Conservation (phyloP, 2,113 vertebrate genomes). For the Suncus etruscus region DNA sequence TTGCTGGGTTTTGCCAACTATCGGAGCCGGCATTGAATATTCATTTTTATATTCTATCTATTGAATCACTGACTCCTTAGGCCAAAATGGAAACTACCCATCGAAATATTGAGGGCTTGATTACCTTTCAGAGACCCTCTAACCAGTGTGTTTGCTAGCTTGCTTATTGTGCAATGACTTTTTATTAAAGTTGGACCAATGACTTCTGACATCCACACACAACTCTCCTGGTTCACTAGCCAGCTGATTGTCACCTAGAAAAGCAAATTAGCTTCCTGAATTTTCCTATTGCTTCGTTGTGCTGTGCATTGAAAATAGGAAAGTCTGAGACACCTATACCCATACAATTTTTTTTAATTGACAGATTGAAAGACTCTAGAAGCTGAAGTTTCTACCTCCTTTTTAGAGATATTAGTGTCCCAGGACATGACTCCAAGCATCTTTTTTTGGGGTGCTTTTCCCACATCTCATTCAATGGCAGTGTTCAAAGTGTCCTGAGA, state of each 20-base stretch:
- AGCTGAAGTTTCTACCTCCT: not conserved
- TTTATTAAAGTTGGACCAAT: not conserved
- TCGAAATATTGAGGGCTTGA: not conserved
- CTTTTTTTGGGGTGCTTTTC: not conserved
- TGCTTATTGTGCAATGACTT: slow-evolving; percentile 13
- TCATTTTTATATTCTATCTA: slow-evolving; percentile 31
- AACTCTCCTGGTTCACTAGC: not conserved
- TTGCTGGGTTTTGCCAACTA: slow-evolving; percentile 57
- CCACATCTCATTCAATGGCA: not conserved
- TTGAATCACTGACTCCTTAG: slow-evolving; percentile 29
- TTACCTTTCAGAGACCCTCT: not conserved
- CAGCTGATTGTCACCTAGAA: not conserved
- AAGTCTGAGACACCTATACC: not conserved
- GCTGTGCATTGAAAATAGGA: not conserved
- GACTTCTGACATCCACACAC: not conserved
- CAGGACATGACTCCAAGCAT: not conserved
- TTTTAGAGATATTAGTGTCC: not conserved
- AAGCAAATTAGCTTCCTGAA: not conserved
- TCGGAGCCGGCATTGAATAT: slow-evolving; percentile 49
- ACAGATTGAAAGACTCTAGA: not conserved
- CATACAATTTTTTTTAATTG: not conserved
- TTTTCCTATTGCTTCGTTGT: not conserved
- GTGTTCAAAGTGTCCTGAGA: rapidly evolving
- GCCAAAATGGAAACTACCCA: not conserved
- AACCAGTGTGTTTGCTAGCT: not conserved